Base-by-base conservation (phyloP, 2,797 vertebrate genomes). In the Microctenopoma steveboyesi region DNA sequence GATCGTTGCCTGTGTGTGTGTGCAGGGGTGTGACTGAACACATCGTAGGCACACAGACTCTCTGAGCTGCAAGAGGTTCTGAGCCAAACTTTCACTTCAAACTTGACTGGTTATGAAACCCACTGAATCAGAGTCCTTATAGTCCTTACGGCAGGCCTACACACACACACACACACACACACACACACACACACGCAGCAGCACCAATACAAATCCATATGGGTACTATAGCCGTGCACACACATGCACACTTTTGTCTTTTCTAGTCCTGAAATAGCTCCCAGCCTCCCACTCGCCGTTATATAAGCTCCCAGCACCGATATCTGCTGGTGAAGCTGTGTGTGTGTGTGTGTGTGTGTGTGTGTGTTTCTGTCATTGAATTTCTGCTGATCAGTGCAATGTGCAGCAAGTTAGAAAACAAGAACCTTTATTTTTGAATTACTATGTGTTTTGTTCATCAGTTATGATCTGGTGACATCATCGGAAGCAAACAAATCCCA, bases 231-330 rank as follows among this genome's bases (percentile, higher is more conserved):
- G 71, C 71, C 66, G 65, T 57, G 56, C 70, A 54, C 79, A 60
- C 71, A 53, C 77, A 78, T 16, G 52, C 74, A 82, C 68, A 83
- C 74, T 66, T 69, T 35, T 64, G 67, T 85, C 84, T 88, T 87
- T 81, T 72, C 82, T 84, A 74, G 69, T 87, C 89, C 84, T 86
- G 86, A 89, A 91, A 92, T 86, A 92, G 90, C 86, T 88, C 74
- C 55, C 83, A 81, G 74, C 83, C 88, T 87, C 89, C 88, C 84
- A 92, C 91, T 89, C 89, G 75, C 74, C 77, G 88, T 91, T 91
- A 91, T 84, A 88, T 92, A 91, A 91, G 86, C 86, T 92, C 75
- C 81, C 81, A 90, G 96, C 96, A 90, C 95, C 90, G 84, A 96
- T 96, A 88, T 94, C 95, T 97, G 81, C 56, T 87, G 84, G 33